A percentile compares a stretch with the other conserved stretches of the same genome.
phyloP scores from a whole-genome alignment of 1,140 invertebrate genomes.

The Leptinotarsa undecemlineata region DNA sequence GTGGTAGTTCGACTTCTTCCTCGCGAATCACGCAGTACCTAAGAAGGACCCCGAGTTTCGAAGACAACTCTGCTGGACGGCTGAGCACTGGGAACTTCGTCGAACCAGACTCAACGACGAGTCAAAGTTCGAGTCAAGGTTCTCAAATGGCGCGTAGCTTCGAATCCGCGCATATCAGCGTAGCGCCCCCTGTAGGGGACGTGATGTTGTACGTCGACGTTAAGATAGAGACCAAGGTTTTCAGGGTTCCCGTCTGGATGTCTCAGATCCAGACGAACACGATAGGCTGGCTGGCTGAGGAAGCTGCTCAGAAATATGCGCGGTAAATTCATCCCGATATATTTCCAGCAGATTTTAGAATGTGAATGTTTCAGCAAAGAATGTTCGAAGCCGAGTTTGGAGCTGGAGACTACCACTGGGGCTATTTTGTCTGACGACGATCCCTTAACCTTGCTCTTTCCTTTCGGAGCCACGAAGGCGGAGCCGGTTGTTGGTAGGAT shows the following conservation, averaged over 20 bases:
- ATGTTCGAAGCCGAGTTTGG: conserved; percentile 65
- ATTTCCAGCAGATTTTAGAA: background rate
- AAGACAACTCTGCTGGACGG: background rate
- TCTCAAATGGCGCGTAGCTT: no score
- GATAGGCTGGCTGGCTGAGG: conserved; percentile 71
- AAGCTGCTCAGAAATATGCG: conserved; percentile 71
- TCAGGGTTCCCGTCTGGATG: conserved; percentile 65
- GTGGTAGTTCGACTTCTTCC: conserved; percentile 29
- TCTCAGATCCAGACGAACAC: conserved; percentile 63
- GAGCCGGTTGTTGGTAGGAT: conserved; percentile 64
- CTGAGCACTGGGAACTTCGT: background rate
- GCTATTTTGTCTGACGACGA: conserved; percentile 69
- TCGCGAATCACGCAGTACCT: background rate
- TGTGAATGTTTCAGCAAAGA: conserved; percentile 60
- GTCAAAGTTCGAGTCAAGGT: no score
- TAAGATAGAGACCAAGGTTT: conserved; percentile 64
- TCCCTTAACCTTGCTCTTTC: conserved; percentile 62
- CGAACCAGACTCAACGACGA: conserved; percentile 34
- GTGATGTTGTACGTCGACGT: conserved; percentile 61
- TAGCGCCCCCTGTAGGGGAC: conserved; percentile 27
- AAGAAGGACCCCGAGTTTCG: background rate
- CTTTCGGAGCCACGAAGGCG: conserved; percentile 53
- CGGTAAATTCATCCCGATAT: conserved; percentile 53
- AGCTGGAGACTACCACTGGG: conserved; percentile 68
- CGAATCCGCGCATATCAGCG: no score